Evolutionary conservation across 2,888 invertebrate species (phyloP).

Genomic region (Drosophila borborema): DNA sequence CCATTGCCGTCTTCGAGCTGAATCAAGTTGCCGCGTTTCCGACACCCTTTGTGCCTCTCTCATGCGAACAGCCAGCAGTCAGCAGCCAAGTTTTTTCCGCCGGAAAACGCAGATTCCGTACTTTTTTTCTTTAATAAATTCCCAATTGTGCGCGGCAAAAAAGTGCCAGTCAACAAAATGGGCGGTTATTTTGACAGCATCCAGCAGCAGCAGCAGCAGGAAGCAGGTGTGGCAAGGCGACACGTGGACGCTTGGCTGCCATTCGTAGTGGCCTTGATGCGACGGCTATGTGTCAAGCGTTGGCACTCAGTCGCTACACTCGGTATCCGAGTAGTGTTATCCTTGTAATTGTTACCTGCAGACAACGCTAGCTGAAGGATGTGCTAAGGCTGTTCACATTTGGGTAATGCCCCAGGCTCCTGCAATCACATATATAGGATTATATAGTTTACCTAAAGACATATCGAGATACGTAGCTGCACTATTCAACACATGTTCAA

Average conservation of each 20-base stretch:
- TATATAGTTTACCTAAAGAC: no score
- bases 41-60: conserved; percentile 17
- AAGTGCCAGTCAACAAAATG: conserved; percentile 20
- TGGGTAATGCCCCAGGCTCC: not conserved
- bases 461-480: not conserved
- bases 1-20: conserved; percentile 68
- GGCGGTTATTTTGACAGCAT: conserved; percentile 55
- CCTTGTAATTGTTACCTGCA: conserved; percentile 1
- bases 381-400: not conserved
- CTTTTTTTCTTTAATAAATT: conserved; percentile 66
- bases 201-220: not conserved
- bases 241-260: conserved; percentile 66
- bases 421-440: no score
- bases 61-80: conserved; percentile 38
- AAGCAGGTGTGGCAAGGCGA: conserved; percentile 64
- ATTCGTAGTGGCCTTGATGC: conserved; percentile 73
- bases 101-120: conserved; percentile 77
- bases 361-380: not conserved
- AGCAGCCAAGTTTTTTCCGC: conserved; percentile 70
- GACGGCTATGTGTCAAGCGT: conserved; percentile 63
- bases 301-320: conserved; percentile 30
- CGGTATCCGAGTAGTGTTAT: conserved; percentile 24
- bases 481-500: not conserved
- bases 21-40: conserved; percentile 77
- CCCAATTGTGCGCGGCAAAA: conserved; percentile 66